Conservation (phyloP, 2,797 vertebrate species). For the Zenarchopterus dispar region DNA sequence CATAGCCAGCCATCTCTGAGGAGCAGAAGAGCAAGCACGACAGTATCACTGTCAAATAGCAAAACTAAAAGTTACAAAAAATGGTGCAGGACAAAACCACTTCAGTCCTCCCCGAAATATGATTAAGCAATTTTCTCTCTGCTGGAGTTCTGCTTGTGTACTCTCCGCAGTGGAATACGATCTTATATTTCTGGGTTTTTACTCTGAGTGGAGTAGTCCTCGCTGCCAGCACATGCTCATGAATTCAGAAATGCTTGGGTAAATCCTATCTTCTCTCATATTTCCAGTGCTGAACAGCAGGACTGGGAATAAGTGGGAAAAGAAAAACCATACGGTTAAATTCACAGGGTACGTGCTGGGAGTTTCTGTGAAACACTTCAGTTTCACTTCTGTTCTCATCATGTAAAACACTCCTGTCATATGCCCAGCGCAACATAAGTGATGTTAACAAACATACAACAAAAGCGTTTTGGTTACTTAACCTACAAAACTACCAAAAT, state of each 20-base stretch:
- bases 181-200: slow-evolving; percentile 32
- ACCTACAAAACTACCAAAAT: no score
- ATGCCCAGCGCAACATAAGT: no score
- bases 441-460: no score
- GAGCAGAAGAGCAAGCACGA: slow-evolving; percentile 30
- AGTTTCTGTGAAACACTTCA: background rate
- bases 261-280: slow-evolving; percentile 38
- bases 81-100: slow-evolving; percentile 2
- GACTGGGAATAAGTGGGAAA: background rate
- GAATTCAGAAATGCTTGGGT: slow-evolving; percentile 31
- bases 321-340: background rate
- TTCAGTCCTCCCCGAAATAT: slow-evolving; percentile 35
- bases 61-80: slow-evolving; percentile 1
- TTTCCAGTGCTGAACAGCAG: slow-evolving; percentile 9
- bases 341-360: background rate
- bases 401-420: no score
- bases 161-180: slow-evolving; percentile 11
- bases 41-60: slow-evolving; percentile 28
- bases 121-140: slow-evolving; percentile 42
- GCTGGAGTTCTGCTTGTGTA: slow-evolving; percentile 23
- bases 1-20: slow-evolving; percentile 31
- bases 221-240: slow-evolving; percentile 6
- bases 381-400: no score
- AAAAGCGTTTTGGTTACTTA: no score
- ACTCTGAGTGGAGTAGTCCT: slow-evolving; percentile 5